These are phyloP conservation scores for Corythornis cristatus DNA, from an alignment of 2,113 vertebrate genomes.

Conservation along the genomic window DNA sequence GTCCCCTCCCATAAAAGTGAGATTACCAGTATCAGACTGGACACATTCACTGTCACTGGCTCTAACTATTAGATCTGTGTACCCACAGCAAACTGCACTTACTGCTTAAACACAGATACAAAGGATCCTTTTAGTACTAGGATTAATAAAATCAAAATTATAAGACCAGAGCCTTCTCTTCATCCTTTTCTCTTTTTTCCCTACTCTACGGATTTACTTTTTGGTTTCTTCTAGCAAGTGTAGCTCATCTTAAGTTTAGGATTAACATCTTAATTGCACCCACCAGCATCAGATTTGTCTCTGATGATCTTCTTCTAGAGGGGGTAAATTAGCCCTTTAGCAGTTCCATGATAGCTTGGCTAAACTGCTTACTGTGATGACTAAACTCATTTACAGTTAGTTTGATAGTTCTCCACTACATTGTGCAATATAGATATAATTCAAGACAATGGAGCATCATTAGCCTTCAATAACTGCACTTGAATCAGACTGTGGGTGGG, in stretches of 20 bases:
- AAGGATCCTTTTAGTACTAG: background rate
- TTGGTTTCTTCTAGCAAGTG: background rate
- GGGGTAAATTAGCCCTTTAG: background rate
- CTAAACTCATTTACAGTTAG: background rate
- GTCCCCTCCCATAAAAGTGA: background rate
- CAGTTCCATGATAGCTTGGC: background rate
- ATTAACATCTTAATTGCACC: background rate
- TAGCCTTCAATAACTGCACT: background rate
- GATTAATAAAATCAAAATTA: background rate
- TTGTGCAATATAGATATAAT: background rate
- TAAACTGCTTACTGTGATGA: constrained; percentile 1
- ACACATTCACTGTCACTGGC: background rate
- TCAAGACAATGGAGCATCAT: background rate
- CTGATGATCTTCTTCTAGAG: background rate
- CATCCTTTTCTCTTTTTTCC: background rate
- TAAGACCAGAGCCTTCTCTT: background rate
- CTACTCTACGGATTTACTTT: background rate
- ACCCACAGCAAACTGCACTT: background rate
- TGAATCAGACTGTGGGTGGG: background rate
- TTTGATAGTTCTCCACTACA: background rate
- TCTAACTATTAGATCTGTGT: background rate
- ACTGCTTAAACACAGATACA: background rate
- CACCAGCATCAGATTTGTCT: background rate
- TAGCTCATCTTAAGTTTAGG: constrained; percentile 2
- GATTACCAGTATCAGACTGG: background rate